Percentiles rank a stretch among this genome's conserved stretches.
Evolutionary conservation across 2,797 vertebrate genomes (phyloP).

Genomic region (Silurus aristotelis): DNA sequence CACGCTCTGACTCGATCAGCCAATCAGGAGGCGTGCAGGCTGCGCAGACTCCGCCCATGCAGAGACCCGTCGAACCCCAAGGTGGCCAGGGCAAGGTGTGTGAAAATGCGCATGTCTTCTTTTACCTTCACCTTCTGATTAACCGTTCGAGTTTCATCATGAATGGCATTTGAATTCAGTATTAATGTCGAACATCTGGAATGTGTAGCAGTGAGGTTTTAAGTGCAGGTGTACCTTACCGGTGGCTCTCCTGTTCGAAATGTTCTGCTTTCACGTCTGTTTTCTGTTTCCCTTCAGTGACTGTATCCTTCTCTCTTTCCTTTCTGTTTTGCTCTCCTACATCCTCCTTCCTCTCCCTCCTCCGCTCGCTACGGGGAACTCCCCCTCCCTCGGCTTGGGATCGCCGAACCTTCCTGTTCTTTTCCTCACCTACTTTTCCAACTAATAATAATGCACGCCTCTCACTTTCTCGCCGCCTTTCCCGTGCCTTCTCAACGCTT

Average conservation of each 20-base stretch:
- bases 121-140: neutral
- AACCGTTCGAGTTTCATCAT: neutral
- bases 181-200: neutral
- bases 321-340: conserved; percentile 39
- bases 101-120: neutral
- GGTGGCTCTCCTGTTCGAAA: conserved; percentile 11
- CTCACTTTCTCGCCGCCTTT: neutral
- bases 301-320: conserved; percentile 47
- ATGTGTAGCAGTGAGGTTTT: neutral
- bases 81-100: conserved; percentile 90
- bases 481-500: neutral
- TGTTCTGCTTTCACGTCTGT: conserved; percentile 35
- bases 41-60: conserved; percentile 89
- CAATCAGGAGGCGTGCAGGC: conserved; percentile 75
- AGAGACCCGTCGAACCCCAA: conserved; percentile 89
- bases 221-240: neutral
- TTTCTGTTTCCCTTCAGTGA: conserved; percentile 45
- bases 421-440: conserved; percentile 3
- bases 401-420: neutral
- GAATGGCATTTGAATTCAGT: too few relatives aligned
- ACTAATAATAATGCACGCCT: conserved; percentile 10
- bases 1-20: conserved; percentile 80
- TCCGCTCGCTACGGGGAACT: conserved; percentile 23
- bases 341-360: conserved; percentile 13
- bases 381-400: conserved; percentile 16